These are phyloP conservation scores for Limulus polyphemus DNA, from an alignment of 2,888 invertebrate species.

Conservation along the genomic window DNA sequence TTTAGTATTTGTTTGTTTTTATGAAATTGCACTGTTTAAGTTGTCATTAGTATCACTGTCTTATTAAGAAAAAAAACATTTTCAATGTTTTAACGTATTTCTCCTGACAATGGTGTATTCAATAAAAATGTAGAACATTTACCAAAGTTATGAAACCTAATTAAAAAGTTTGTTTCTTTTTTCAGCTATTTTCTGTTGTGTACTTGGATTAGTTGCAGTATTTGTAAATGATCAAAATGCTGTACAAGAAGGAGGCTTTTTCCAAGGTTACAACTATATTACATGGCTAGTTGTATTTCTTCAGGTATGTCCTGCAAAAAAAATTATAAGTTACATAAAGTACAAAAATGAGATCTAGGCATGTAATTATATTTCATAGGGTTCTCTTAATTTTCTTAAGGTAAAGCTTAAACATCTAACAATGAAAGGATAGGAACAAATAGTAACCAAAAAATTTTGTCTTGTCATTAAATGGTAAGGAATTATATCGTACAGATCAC, in stretches of 20 bases:
- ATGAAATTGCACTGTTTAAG: neutral
- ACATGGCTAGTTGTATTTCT: slow-evolving; percentile 41
- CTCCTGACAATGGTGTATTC: neutral
- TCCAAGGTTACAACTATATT: slow-evolving; percentile 40
- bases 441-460: too few relatives aligned
- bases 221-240: slow-evolving; percentile 36
- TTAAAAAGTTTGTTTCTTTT: slow-evolving; percentile 2
- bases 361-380: neutral
- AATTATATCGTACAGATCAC: too few relatives aligned
- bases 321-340: neutral
- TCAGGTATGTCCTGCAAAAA: slow-evolving; percentile 32
- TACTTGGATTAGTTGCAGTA: slow-evolving; percentile 38
- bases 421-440: too few relatives aligned
- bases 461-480: too few relatives aligned
- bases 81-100: neutral
- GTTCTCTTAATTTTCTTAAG: neutral
- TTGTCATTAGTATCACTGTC: neutral
- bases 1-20: too few relatives aligned
- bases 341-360: neutral
- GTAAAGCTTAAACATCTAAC: too few relatives aligned
- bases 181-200: slow-evolving; percentile 39
- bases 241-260: slow-evolving; percentile 39
- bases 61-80: neutral
- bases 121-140: too few relatives aligned
- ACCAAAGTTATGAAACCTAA: neutral